A percentile compares a stretch with the other conserved stretches of the same genome.
These are phyloP conservation scores for Chaenodraco wilsoni DNA, from an alignment of 2,797 vertebrate species.

Conservation along the genomic window DNA sequence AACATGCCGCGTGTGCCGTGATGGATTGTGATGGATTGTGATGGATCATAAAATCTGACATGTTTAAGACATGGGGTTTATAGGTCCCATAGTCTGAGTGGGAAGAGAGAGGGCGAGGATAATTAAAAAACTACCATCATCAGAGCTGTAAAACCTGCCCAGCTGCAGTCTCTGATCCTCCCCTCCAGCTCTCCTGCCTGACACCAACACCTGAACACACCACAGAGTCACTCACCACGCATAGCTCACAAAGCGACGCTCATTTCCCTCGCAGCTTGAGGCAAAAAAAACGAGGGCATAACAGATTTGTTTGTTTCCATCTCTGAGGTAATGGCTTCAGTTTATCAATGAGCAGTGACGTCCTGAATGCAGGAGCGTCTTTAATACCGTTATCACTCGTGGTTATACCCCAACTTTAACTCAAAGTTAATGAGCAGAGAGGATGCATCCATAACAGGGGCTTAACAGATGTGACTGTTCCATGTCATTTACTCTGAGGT, in stretches of 20 bases:
- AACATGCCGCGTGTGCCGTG: neutral
- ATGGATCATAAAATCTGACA: neutral
- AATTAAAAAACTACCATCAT: conserved; percentile 45
- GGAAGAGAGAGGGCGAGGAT: conserved; percentile 13
- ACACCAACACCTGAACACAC: conserved; percentile 68
- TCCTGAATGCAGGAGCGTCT: conserved; percentile 24
- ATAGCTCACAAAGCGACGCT: conserved; percentile 32
- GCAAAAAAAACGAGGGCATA: conserved; percentile 21
- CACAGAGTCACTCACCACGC: conserved; percentile 36
- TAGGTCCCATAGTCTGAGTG: conserved; percentile 19
- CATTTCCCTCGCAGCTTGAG: conserved; percentile 34
- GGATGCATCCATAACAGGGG: conserved; percentile 42
- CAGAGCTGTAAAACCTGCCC: conserved; percentile 60
- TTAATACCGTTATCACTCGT: conserved; percentile 39
- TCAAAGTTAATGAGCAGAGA: conserved; percentile 60
- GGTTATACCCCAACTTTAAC: conserved; percentile 38
- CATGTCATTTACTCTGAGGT: conserved; percentile 47
- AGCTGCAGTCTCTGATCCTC: conserved; percentile 72
- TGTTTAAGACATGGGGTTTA: conserved; percentile 13
- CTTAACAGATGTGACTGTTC: conserved; percentile 51
- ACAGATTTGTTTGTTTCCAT: conserved; percentile 49
- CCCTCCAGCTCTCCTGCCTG: conserved; percentile 49
- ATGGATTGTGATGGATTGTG: neutral
- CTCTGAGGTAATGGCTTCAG: conserved; percentile 42
- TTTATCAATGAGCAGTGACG: conserved; percentile 46